Conservation (phyloP, 2,888 invertebrate genomes). For the Drosophila nr. medialis region DNA sequence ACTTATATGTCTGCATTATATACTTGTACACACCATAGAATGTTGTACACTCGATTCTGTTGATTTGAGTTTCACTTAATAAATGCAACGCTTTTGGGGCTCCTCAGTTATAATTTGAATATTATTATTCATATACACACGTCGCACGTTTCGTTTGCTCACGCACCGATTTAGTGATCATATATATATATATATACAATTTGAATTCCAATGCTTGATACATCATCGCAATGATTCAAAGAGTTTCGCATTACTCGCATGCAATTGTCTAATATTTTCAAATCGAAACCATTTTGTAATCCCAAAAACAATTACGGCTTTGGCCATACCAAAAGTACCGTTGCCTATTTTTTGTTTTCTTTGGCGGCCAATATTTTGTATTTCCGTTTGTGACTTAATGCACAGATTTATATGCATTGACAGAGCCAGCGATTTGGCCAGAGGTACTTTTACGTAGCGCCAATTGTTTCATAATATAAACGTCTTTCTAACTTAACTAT, state of each 20-base stretch:
- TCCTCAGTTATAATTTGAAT: conserved; percentile 62
- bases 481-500: conserved; percentile 33
- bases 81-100: conserved; percentile 39
- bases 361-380: conserved; percentile 52
- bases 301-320: conserved; percentile 3
- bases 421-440: conserved; percentile 43
- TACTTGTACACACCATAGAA: conserved; percentile 10
- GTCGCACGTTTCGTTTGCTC: conserved; percentile 58
- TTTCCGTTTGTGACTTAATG: conserved; percentile 58
- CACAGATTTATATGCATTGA: conserved; percentile 61
- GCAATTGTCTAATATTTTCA: conserved; percentile 4
- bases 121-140: conserved; percentile 75
- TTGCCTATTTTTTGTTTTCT: conserved; percentile 18
- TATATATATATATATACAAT: conserved; percentile 33
- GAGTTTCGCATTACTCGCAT: background rate
- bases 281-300: conserved; percentile 9
- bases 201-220: conserved; percentile 56
- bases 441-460: conserved; percentile 39
- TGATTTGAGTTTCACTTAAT: conserved; percentile 28
- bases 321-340: conserved; percentile 40
- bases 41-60: conserved; percentile 14
- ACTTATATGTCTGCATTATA: conserved; percentile 24
- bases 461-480: conserved; percentile 65
- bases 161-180: conserved; percentile 59
- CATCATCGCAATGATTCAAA: conserved; percentile 41